phyloP scores from a whole-genome alignment of 2,888 invertebrate genomes.

The Eristalis arbustorum region DNA sequence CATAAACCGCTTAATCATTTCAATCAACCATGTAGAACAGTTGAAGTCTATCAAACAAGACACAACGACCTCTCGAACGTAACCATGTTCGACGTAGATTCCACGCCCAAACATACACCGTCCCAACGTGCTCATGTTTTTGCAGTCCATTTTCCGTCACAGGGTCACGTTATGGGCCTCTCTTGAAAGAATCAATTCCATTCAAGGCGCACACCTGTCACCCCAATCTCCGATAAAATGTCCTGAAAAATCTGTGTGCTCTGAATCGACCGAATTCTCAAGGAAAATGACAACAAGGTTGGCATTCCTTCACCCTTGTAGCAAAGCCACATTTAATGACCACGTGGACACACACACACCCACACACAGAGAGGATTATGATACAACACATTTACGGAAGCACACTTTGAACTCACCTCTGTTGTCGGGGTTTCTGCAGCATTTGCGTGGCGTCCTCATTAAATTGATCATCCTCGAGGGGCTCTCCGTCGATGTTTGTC shows the following conservation, averaged over 20 bases:
- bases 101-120: too few species aligned
- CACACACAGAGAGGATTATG: not conserved
- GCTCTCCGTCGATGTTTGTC: conserved; percentile 77
- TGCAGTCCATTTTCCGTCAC: not conserved
- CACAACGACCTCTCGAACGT: too few species aligned
- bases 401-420: conserved; percentile 74
- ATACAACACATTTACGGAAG: not conserved
- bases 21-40: not conserved
- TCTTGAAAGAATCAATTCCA: not conserved
- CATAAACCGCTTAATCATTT: not conserved
- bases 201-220: not conserved
- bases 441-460: conserved; percentile 77
- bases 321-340: not conserved
- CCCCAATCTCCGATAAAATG: not conserved
- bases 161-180: not conserved
- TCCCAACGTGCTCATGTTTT: not conserved
- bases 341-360: not conserved
- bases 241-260: not conserved
- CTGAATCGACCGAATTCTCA: not conserved
- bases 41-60: not conserved
- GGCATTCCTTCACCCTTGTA: not conserved
- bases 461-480: conserved; percentile 79
- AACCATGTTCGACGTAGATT: too few species aligned
- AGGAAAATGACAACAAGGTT: not conserved
- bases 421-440: conserved; percentile 75